Percentiles rank a stretch among this genome's conserved stretches.
phyloP scores from a whole-genome alignment of 2,113 vertebrate genomes.

The Platichthys stellatus region DNA sequence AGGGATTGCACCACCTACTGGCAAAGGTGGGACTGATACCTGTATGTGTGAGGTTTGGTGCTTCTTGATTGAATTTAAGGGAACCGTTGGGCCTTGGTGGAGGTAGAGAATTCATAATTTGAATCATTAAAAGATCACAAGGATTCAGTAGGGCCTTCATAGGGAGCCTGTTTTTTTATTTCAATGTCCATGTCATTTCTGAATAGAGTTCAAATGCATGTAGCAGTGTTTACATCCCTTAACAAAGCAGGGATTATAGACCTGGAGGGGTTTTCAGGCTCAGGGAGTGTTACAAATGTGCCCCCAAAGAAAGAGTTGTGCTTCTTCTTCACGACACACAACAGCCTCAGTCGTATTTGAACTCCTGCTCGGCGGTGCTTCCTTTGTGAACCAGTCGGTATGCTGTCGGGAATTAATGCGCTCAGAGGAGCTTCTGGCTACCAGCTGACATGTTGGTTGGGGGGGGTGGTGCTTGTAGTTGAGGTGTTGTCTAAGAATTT shows the following conservation, averaged over 20 bases:
- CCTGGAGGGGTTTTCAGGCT: not conserved
- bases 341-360: not conserved
- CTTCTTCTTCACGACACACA: not conserved
- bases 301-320: not conserved
- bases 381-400: constrained; percentile 15
- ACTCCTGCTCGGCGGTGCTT: constrained; percentile 1
- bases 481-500: not conserved
- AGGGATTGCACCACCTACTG: too few species aligned
- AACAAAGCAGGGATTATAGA: not conserved
- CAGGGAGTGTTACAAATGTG: not conserved
- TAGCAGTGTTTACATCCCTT: not conserved
- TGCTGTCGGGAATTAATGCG: constrained; percentile 24
- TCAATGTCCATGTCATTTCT: not conserved
- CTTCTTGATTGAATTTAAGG: too few species aligned
- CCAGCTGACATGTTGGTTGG: not conserved
- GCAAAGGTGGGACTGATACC: too few species aligned
- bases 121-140: not conserved
- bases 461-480: not conserved
- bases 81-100: too few species aligned
- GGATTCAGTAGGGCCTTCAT: not conserved
- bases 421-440: constrained; percentile 17
- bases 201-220: not conserved
- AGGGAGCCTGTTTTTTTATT: too few species aligned
- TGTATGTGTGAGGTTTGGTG: too few species aligned
- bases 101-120: not conserved